Base-by-base conservation (phyloP, 2,888 invertebrate species). In the Anoplius nigerrimus region DNA sequence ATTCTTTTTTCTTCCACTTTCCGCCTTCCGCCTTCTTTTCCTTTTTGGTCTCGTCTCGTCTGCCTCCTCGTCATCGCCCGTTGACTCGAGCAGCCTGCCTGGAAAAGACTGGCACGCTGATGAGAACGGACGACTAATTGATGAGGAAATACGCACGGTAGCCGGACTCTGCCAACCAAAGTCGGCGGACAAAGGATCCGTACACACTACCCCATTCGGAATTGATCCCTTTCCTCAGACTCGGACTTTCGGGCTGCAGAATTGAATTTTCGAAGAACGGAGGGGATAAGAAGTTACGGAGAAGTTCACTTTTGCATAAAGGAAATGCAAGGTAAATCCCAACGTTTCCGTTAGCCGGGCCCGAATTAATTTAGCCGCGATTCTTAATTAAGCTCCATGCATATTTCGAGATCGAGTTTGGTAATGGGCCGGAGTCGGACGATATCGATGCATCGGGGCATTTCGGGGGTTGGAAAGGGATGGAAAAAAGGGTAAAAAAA, bases 81-180 rank as follows among this genome's bases (percentile, higher is more conserved):
- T 34, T 34, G 34, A 34, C 34, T 6, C 34, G 34, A 11, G 34
- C 34, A 11, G 34, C 34, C 34, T 34, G 34, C 8, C 34, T 34
- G 11, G 34, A 34, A 34, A 34, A 11, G 34, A 34, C 34, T 34
- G 27, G 45, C 65, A 54, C 13, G 18, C 3, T 52, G 62, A 51
- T 53, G 63, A 66, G 54, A 67, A 59, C 55, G 22, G 60, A 61
- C 67, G 60, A 43, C 71, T 62, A 66, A 68, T 69, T 71, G 64
- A 62, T 22, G 64, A 20, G 24, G 34, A 45, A 34, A 16, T 48
- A 21, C 51, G 58, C 34, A 34, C 34, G 34, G 34, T 34, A 34
- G 11, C 34, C 11, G 34, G 34, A 34, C 34, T 13, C 34, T 34
- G 34, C 8, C 11, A 34, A 34, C 34, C n/a, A n/a, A n/a, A n/a